phyloP scores from a whole-genome alignment of 2,797 vertebrate genomes.

The Miichthys miiuy region DNA sequence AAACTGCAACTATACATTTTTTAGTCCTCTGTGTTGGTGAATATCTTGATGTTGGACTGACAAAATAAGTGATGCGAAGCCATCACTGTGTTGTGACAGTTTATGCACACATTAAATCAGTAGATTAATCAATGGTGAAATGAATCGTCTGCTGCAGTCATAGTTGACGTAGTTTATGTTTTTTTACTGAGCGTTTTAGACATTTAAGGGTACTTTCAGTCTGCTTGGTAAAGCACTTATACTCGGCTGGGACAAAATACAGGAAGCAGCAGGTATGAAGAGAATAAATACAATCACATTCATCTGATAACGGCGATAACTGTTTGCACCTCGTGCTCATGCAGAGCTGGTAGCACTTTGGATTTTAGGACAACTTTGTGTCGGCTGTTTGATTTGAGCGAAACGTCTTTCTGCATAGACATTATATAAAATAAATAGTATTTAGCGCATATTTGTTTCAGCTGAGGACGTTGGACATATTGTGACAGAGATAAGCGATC shows the following conservation, averaged over 20 bases:
- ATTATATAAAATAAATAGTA: conserved; percentile 3
- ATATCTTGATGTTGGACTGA: background rate
- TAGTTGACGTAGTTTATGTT: no score
- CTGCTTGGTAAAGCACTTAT: background rate
- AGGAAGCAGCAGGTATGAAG: conserved; percentile 11
- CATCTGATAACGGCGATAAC: conserved; percentile 9
- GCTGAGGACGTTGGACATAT: background rate
- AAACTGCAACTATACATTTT: background rate
- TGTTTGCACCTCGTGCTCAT: background rate
- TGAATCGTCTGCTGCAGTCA: background rate
- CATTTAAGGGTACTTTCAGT: conserved; percentile 2
- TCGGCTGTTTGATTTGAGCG: background rate
- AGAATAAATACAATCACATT: conserved; percentile 11
- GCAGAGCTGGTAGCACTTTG: background rate
- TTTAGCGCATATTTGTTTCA: conserved; percentile 37
- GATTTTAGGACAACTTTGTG: background rate
- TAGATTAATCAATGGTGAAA: conserved; percentile 1
- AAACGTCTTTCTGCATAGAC: background rate
- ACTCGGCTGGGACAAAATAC: background rate
- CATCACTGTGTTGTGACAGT: background rate
- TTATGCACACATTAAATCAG: background rate
- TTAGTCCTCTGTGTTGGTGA: background rate
- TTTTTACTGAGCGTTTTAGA: no score
- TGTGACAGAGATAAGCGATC: conserved; percentile 39
- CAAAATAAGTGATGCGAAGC: background rate